Evolutionary conservation across 2,888 invertebrate species (phyloP).

Genomic region (Apodemia hepburni): DNA sequence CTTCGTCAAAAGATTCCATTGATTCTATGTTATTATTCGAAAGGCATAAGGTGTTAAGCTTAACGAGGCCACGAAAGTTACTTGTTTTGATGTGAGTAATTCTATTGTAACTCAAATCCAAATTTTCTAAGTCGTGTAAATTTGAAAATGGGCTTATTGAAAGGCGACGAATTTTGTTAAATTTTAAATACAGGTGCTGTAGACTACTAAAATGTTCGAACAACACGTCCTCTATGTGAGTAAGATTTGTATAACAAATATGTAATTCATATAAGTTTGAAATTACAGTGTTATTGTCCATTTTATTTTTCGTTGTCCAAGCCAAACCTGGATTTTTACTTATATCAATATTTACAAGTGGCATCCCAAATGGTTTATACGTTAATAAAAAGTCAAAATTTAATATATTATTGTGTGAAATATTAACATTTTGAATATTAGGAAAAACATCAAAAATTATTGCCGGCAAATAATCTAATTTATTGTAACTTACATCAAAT

Average conservation of each 20-base stretch:
- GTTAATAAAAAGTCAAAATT: slow-evolving; percentile 59
- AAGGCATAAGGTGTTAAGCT: slow-evolving; percentile 88
- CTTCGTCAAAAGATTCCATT: slow-evolving; percentile 89
- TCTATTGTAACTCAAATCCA: slow-evolving; percentile 91
- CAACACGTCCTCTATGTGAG: slow-evolving; percentile 82
- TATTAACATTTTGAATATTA: slow-evolving; percentile 63
- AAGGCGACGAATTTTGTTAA: slow-evolving; percentile 88
- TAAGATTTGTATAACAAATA: slow-evolving; percentile 63
- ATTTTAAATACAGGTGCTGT: slow-evolving; percentile 87
- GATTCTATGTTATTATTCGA: slow-evolving; percentile 91
- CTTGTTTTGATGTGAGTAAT: slow-evolving; percentile 91
- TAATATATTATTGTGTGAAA: slow-evolving; percentile 64
- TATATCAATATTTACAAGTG: slow-evolving; percentile 63
- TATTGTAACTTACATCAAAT: slow-evolving; percentile 66
- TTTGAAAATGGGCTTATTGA: slow-evolving; percentile 92
- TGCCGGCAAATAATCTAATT: slow-evolving; percentile 52
- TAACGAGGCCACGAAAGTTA: slow-evolving; percentile 88
- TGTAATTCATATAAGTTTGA: slow-evolving; percentile 67
- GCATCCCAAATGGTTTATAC: slow-evolving; percentile 47
- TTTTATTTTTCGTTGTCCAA: slow-evolving; percentile 51
- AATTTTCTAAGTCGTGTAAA: slow-evolving; percentile 85
- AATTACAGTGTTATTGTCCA: slow-evolving; percentile 56
- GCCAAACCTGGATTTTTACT: slow-evolving; percentile 62
- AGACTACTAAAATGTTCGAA: slow-evolving; percentile 88
- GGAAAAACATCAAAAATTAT: slow-evolving; percentile 65